phyloP scores from a whole-genome alignment of 2,113 vertebrate species.

The Tachysurus vachellii region DNA sequence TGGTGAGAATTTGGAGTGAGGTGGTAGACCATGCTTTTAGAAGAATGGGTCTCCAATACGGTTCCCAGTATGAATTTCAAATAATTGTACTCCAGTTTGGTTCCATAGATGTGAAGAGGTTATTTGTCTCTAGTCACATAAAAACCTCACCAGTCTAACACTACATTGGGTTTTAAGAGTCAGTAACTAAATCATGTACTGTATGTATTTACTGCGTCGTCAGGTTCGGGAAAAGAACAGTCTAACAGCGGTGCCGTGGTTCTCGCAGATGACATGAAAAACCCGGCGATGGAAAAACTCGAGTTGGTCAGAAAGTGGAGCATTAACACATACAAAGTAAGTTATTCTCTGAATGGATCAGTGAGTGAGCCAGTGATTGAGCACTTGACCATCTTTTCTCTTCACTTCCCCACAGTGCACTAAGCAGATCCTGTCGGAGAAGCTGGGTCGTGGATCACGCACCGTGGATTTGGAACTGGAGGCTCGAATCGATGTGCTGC shows the following conservation, averaged over 20 bases:
- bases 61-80: not conserved
- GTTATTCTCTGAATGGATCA: not conserved
- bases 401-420: conserved; percentile 81
- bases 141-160: not conserved
- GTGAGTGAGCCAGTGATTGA: not conserved
- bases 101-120: not conserved
- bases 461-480: conserved; percentile 96
- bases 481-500: conserved; percentile 91
- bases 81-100: not conserved
- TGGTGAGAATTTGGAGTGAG: not conserved
- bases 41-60: not conserved
- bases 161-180: not conserved
- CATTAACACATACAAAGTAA: conserved; percentile 97
- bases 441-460: conserved; percentile 93
- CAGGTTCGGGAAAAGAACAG: conserved; percentile 62
- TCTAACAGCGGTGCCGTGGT: conserved; percentile 83
- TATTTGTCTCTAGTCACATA: not conserved
- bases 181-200: not conserved
- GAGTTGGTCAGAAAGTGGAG: conserved; percentile 97
- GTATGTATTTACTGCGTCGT: not conserved
- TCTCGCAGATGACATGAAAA: conserved; percentile 91
- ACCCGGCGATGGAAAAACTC: conserved; percentile 95
- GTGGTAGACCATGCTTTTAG: not conserved
- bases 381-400: not conserved
- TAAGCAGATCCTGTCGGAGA: conserved; percentile 96